These are phyloP conservation scores for Oconnorella tubifera DNA, from an alignment of 2,888 invertebrate genomes.

Conservation along the genomic window DNA sequence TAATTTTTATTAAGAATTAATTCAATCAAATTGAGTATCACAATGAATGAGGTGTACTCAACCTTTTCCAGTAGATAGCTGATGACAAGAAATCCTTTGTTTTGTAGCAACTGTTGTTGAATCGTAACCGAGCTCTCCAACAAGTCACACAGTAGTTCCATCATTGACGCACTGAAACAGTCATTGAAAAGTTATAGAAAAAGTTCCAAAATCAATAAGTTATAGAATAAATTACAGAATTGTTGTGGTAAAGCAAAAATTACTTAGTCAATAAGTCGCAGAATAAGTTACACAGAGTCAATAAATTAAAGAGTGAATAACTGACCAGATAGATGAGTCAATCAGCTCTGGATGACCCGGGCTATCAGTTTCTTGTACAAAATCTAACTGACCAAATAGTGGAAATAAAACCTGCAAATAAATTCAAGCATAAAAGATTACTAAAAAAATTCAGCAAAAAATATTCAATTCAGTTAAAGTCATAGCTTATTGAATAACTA, in stretches of 20 bases:
- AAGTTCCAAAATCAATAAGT: background rate
- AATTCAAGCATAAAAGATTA: background rate
- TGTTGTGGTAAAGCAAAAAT: background rate
- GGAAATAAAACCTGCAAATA: conserved; percentile 77
- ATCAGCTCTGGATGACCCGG: conserved; percentile 45
- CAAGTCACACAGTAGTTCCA: conserved; percentile 94
- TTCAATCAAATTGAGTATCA: too few relatives aligned
- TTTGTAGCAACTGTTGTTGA: conserved; percentile 99
- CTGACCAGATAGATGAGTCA: conserved; percentile 57
- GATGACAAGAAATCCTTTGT: conserved; percentile 95
- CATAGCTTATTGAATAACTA: too few relatives aligned
- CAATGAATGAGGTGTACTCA: too few relatives aligned
- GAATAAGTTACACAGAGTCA: too few relatives aligned
- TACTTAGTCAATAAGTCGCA: too few relatives aligned
- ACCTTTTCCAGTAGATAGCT: conserved; percentile 91
- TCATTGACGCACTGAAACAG: conserved; percentile 73
- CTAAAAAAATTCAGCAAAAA: too few relatives aligned
- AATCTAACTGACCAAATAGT: conserved; percentile 92
- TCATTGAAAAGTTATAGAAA: background rate
- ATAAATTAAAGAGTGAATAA: background rate
- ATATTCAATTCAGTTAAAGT: too few relatives aligned
- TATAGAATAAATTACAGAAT: too few relatives aligned
- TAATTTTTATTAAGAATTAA: too few relatives aligned
- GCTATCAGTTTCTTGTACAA: conserved; percentile 61
- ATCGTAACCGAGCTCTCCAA: conserved; percentile 95